Base-by-base conservation (phyloP, 2,113 vertebrate genomes). In the Brachyistius frenatus region DNA sequence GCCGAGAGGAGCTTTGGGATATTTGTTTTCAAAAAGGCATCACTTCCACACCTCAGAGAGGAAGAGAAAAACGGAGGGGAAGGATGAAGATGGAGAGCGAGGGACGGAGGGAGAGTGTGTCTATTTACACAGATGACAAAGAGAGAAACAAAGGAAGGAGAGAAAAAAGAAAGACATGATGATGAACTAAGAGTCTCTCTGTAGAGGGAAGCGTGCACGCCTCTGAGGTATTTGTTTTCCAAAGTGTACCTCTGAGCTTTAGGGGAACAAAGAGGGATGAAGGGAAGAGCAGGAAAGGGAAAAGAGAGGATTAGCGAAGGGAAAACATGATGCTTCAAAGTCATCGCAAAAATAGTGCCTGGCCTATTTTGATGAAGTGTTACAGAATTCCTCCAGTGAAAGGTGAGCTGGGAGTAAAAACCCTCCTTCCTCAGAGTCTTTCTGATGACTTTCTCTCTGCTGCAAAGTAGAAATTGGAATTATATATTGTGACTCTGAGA, bases 11-110 rank as follows among this genome's bases (percentile, higher is more conserved):
- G 80, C 67, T 78, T 46, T 37, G 80, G 86, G 80, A 80, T 73
- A 67, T 83, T 81, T 86, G 61, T 83, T 91, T 86, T 85, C 61
- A 62, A 71, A 85, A 73, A 85, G 54, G 52, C 44, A 63, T 75
- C 66, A 54, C 39, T 69, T 85, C 41, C 46, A 31, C 30, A 61
- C 73, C 49, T 73, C 58, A 36, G 50, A 56, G 67, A 41, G 49
- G 37, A 46, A 16, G 23, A 7, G 9, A 16, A 23, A 37, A 9
- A 30, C 0, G 10, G 11, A 67, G 13, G 30, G 23, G 37, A 55
- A 9, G 10, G 31, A 64, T 60, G 32, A 14, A 76, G 65, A 47
- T 23, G 63, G 47, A 76, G 65, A 47, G 16, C 60, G 47, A 67
- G 31, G 23, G n/a, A 68, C 67, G 46, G 36, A n/a, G 49, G 7